phyloP scores from a whole-genome alignment of 2,888 invertebrate species.

The Epinotia ramella region DNA sequence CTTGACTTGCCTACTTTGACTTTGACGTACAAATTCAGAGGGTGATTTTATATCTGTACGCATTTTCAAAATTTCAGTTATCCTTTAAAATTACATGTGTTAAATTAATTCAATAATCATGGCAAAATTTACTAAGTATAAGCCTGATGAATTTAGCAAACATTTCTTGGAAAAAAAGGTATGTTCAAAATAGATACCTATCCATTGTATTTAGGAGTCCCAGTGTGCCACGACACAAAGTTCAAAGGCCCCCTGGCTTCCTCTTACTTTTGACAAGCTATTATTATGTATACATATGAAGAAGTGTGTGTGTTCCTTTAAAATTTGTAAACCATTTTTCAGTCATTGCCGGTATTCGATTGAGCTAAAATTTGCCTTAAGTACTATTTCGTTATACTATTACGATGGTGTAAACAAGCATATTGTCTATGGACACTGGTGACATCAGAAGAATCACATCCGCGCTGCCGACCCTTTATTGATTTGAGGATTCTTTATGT shows the following conservation, averaged over 20 bases:
- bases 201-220: neutral
- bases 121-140: slow-evolving; percentile 69
- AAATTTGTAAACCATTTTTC: too few species aligned
- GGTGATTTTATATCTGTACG: slow-evolving; percentile 26
- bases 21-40: slow-evolving; percentile 8
- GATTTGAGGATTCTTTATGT: too few species aligned
- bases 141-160: slow-evolving; percentile 46
- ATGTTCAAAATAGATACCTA: slow-evolving; percentile 25
- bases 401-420: too few species aligned
- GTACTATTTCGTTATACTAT: too few species aligned
- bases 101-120: slow-evolving; percentile 50
- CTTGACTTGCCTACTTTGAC: neutral
- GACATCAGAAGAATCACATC: too few species aligned
- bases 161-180: slow-evolving; percentile 63
- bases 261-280: too few species aligned
- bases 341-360: too few species aligned
- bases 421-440: too few species aligned
- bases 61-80: slow-evolving; percentile 42
- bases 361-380: too few species aligned
- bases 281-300: too few species aligned
- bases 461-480: too few species aligned
- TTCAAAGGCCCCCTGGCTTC: neutral
- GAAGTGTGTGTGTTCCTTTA: too few species aligned
- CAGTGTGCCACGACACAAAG: neutral
- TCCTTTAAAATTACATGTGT: slow-evolving; percentile 25